Conservation (phyloP, 2,888 invertebrate genomes). For the Phengaris arion region DNA sequence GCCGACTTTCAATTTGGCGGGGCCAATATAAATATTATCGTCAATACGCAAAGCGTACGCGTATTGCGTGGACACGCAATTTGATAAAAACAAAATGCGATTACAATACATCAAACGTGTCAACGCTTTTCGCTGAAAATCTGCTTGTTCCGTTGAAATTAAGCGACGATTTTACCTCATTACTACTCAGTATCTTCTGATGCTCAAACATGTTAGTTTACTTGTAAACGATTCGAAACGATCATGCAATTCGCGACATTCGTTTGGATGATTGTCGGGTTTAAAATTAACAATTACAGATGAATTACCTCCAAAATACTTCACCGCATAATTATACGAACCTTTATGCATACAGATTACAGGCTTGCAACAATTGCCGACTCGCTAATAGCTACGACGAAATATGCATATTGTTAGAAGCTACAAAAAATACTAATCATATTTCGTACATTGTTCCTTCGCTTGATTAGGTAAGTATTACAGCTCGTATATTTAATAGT, state of each 20-base stretch:
- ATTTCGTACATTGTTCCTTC: background rate
- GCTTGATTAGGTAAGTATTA: background rate
- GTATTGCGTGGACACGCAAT: slow-evolving; percentile 11
- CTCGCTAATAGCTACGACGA: background rate
- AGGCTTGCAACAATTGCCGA: background rate
- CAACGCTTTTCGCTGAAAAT: background rate
- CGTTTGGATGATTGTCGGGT: background rate
- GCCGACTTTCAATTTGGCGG: slow-evolving; percentile 74
- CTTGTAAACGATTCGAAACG: too few relatives aligned
- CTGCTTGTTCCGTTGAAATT: background rate
- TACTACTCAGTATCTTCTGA: too few relatives aligned
- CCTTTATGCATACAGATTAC: slow-evolving; percentile 10
- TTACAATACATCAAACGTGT: slow-evolving; percentile 11
- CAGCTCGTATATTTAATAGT: too few relatives aligned
- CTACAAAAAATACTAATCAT: background rate
- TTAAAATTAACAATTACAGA: slow-evolving; percentile 10
- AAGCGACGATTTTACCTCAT: background rate
- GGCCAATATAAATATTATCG: slow-evolving; percentile 54
- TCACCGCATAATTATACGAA: background rate
- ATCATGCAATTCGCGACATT: background rate
- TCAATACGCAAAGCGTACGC: too few relatives aligned
- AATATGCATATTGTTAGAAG: background rate
- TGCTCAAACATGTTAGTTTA: too few relatives aligned
- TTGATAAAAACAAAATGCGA: slow-evolving; percentile 16
- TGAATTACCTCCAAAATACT: background rate